A percentile compares a stretch with the other conserved stretches of the same genome.
These are phyloP conservation scores for Entomobrya multifasciata DNA, from an alignment of 2,888 invertebrate species.

Conservation along the genomic window DNA sequence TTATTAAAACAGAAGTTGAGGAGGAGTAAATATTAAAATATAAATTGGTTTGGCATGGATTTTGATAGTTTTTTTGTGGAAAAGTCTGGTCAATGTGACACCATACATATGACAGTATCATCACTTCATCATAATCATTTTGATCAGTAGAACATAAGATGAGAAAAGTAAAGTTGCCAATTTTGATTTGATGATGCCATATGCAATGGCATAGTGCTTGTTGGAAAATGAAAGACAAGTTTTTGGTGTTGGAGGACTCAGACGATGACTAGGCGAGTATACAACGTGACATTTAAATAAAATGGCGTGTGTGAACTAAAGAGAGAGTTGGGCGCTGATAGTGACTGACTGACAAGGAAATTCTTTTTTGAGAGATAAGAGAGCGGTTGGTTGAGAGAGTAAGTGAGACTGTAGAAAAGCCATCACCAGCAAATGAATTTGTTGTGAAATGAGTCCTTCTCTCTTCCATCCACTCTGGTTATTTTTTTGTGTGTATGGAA, in stretches of 20 bases:
- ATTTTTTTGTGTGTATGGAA: constrained; percentile 29
- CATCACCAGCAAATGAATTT: constrained; percentile 57
- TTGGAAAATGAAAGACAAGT: constrained; percentile 18
- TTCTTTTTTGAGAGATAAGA: constrained; percentile 26
- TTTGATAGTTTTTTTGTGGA: constrained; percentile 20
- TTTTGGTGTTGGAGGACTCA: neutral
- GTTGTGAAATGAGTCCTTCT: constrained; percentile 52
- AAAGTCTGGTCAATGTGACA: neutral
- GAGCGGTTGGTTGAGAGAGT: constrained; percentile 30
- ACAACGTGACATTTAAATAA: constrained; percentile 1
- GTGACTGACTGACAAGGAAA: constrained; percentile 59
- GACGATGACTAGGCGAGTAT: neutral
- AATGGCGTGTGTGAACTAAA: constrained; percentile 15
- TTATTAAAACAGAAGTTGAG: too few species aligned
- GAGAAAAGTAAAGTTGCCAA: constrained; percentile 2
- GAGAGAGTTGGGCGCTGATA: neutral
- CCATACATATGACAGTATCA: neutral
- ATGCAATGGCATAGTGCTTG: neutral
- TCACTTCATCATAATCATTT: neutral
- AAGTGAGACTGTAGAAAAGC: neutral
- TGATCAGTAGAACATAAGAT: neutral
- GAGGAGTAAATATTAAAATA: neutral
- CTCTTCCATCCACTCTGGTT: neutral
- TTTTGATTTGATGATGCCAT: constrained; percentile 23
- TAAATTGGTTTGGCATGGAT: constrained; percentile 43